phyloP scores from a whole-genome alignment of 2,888 invertebrate genomes.

The Odontothrips loti region DNA sequence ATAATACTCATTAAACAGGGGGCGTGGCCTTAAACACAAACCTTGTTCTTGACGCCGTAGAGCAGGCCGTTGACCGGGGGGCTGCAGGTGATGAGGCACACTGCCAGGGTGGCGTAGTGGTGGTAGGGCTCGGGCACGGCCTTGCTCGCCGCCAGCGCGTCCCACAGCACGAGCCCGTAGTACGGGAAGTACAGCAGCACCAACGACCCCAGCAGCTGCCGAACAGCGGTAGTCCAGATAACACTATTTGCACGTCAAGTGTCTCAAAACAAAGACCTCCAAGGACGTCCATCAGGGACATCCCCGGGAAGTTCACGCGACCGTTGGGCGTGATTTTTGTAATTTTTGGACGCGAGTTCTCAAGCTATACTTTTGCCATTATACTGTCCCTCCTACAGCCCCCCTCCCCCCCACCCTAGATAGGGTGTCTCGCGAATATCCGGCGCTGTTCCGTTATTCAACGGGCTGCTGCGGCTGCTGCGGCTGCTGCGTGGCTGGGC shows the following conservation, averaged over 20 bases:
- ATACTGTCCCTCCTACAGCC: too few species aligned
- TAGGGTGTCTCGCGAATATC: background rate
- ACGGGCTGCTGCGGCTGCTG: background rate
- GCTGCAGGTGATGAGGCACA: slow-evolving; percentile 63
- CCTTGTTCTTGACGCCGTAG: slow-evolving; percentile 69
- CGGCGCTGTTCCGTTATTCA: background rate
- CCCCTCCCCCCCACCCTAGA: too few species aligned
- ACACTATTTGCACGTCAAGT: background rate
- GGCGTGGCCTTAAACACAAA: background rate
- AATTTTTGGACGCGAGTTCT: too few species aligned
- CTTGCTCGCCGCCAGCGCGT: slow-evolving; percentile 46
- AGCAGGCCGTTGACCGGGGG: slow-evolving; percentile 71
- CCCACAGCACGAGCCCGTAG: slow-evolving; percentile 66
- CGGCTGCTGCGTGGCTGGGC: too few species aligned
- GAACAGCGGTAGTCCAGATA: background rate
- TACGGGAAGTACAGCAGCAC: slow-evolving; percentile 70
- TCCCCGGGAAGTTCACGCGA: too few species aligned
- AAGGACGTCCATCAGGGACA: too few species aligned
- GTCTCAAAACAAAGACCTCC: background rate
- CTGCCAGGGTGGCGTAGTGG: slow-evolving; percentile 57
- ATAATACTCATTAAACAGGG: too few species aligned
- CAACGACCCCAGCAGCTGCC: slow-evolving; percentile 63
- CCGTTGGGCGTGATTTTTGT: too few species aligned
- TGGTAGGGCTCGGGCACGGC: slow-evolving; percentile 43
- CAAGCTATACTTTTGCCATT: too few species aligned